These are phyloP conservation scores for Brachionus asplanchnoidis DNA, from an alignment of 1,140 invertebrate genomes.

Conservation along the genomic window DNA sequence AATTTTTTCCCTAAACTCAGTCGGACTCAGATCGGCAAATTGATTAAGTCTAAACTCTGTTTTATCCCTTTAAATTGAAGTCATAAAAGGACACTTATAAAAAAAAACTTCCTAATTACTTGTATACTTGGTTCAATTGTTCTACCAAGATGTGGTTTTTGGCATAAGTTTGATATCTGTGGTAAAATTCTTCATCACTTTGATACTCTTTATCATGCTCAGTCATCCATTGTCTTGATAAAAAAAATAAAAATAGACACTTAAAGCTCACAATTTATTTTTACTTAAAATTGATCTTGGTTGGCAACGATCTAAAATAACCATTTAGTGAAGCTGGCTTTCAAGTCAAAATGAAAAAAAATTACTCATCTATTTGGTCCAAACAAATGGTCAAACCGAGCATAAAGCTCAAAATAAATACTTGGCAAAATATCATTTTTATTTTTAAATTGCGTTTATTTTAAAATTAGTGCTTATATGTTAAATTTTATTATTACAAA, in stretches of 20 bases:
- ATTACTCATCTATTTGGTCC: not conserved
- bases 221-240: not conserved
- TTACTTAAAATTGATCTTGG: constrained; percentile 2
- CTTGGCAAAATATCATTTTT: not conserved
- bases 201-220: not conserved
- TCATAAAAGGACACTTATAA: not conserved
- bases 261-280: not conserved
- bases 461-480: not conserved
- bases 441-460: not conserved
- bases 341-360: not conserved
- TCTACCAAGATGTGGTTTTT: constrained; percentile 21
- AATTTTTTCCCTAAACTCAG: constrained; percentile 38
- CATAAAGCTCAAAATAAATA: not conserved
- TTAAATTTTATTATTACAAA: constrained; percentile 6
- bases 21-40: constrained; percentile 48
- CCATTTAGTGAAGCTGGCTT: not conserved
- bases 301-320: not conserved
- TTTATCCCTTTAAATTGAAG: not conserved
- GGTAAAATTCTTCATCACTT: not conserved
- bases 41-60: constrained; percentile 49
- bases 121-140: not conserved
- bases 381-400: not conserved
- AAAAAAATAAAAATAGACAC: not conserved
- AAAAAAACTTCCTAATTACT: not conserved
- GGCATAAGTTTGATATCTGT: not conserved